phyloP scores from a whole-genome alignment of 2,888 invertebrate species.

The Habroteleia sp. region DNA sequence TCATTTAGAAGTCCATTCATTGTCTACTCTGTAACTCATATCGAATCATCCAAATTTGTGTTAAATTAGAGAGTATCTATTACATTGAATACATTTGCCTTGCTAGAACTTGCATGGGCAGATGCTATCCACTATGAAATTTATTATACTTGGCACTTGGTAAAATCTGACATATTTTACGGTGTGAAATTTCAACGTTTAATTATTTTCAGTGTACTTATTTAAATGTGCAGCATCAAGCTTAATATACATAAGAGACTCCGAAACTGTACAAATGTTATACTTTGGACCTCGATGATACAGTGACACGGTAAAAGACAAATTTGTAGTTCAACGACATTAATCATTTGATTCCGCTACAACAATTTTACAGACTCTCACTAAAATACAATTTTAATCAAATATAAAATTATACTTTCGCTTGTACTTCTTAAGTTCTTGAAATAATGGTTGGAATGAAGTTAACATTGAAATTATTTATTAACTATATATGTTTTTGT shows the following conservation, averaged over 20 bases:
- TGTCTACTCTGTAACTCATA: conserved; percentile 57
- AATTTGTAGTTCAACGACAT: too few species aligned
- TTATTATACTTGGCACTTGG: conserved; percentile 50
- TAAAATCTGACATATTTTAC: conserved; percentile 57
- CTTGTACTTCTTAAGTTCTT: too few species aligned
- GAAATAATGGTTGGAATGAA: too few species aligned
- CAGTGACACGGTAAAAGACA: neutral
- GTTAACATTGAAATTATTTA: too few species aligned
- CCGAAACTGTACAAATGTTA: conserved; percentile 27
- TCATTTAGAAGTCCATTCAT: conserved; percentile 57
- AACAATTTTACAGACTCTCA: too few species aligned
- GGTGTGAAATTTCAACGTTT: conserved; percentile 56
- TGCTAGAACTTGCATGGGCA: conserved; percentile 38
- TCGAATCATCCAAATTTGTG: conserved; percentile 59
- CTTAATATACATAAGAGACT: conserved; percentile 33
- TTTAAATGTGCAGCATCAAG: conserved; percentile 56
- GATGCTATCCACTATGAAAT: conserved; percentile 50
- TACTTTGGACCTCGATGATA: neutral
- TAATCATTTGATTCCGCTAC: too few species aligned
- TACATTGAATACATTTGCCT: conserved; percentile 47
- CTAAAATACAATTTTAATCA: too few species aligned
- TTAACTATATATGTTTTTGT: too few species aligned
- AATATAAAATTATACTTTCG: too few species aligned
- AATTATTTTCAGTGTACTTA: conserved; percentile 58
- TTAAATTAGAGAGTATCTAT: conserved; percentile 59